phyloP scores from a whole-genome alignment of 2,113 vertebrate genomes.

The Mixornis gularis region DNA sequence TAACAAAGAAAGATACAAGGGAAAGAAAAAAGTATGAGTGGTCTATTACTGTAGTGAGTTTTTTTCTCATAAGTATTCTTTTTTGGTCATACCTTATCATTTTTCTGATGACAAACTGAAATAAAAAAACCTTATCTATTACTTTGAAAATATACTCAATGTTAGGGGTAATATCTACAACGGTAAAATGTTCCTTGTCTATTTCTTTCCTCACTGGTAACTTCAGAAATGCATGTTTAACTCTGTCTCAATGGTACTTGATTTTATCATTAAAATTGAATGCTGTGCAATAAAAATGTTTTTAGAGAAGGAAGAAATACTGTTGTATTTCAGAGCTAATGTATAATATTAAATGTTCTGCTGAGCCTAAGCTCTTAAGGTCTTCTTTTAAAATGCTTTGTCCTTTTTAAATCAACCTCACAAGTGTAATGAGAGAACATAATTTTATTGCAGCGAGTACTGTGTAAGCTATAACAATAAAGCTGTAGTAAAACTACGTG shows the following conservation, averaged over 20 bases:
- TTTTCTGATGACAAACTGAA: background rate
- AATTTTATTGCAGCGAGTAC: background rate
- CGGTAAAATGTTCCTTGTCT: background rate
- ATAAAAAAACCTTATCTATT: background rate
- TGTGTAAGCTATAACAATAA: background rate
- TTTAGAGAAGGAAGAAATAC: background rate
- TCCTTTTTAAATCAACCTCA: background rate
- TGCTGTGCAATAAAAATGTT: accelerated
- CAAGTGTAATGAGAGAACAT: background rate
- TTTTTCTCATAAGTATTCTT: background rate
- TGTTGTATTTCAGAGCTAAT: background rate
- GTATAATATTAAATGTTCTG: background rate
- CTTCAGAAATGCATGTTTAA: background rate
- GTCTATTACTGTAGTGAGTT: accelerated
- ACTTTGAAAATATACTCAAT: background rate
- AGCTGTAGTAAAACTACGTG: background rate
- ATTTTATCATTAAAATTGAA: background rate
- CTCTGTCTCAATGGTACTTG: background rate
- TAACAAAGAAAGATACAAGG: background rate
- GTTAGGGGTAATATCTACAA: background rate
- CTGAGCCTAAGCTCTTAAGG: background rate
- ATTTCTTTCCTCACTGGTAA: background rate
- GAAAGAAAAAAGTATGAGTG: background rate
- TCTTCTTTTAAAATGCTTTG: background rate
- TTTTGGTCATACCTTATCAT: background rate